Conservation (phyloP, 35 echinoderm and acorn worm genomes). For the Amphiura filiformis region DNA sequence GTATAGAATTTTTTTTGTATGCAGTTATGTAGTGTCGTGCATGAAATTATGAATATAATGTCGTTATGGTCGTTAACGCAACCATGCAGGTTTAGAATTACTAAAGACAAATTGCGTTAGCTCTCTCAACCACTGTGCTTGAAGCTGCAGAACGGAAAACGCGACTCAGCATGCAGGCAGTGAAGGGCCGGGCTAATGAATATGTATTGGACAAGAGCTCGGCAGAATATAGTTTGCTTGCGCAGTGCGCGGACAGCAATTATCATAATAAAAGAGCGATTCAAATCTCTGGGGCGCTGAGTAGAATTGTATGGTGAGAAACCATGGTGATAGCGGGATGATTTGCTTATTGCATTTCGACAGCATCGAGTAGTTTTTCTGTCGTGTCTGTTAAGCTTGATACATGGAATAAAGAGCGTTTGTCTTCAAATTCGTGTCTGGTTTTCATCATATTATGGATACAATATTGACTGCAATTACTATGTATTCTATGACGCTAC, state of each 20-base stretch:
- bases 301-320: conserved; percentile 34
- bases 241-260: conserved; percentile 8
- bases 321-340: conserved; percentile 34
- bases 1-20: no score
- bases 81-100: no score
- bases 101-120: no score
- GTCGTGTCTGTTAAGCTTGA: not conserved
- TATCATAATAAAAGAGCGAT: conserved; percentile 40
- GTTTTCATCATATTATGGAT: no score
- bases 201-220: not conserved
- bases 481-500: no score
- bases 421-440: no score
- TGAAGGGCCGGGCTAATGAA: not conserved
- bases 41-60: no score
- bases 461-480: no score
- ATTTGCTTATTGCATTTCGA: conserved; percentile 28
- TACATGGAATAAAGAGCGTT: not conserved
- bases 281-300: conserved; percentile 28
- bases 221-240: not conserved
- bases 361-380: conserved; percentile 9
- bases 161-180: not conserved
- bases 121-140: not conserved
- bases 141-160: not conserved
- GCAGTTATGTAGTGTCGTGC: no score
- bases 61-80: no score